Evolutionary conservation across 2,888 invertebrate genomes (phyloP), one percentile per base, ranked within the genome.

Genomic region (Quadroppia sp.): DNA sequence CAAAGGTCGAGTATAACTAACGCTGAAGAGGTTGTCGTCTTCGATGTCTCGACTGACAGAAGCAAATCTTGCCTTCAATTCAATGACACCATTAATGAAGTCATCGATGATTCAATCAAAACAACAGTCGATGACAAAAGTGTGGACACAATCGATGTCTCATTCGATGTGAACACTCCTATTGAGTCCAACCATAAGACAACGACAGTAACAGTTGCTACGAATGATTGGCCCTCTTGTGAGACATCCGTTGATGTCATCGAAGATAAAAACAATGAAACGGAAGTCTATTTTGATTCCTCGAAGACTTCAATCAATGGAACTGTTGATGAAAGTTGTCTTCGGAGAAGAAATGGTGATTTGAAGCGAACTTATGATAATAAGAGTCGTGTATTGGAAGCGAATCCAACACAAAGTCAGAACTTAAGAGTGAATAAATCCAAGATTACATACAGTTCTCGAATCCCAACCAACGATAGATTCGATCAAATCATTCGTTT

Each of bases 401-500:
- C 17, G 25, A 56, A 6, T 56, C 56, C 56, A 23, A 64, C 28
- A 30, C 64, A 64, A n/a, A 64, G 64, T 64, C 64, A 64, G 36
- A 64, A 64, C 20, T 30, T 64, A 36, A 36, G 9, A 20, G 32
- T 64, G 1, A 64, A 32, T 15, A 64, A 36, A 36, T 36, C 64
- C 11, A 32, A 30, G 36, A 64, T 64, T 36, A 64, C 64, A n/a
- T 64, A 64, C 64, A n/a, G 64, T n/a, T 20, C 36, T 36, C 64
- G 36, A 13, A 30, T 7, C 9, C 20, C 32, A 7, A 6, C n/a
- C 9, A 30, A 64, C n/a, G 64, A 64, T 30, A 15, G 6, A 9
- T 64, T 64, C n/a, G 64, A 64, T 11, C 36, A 30, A 64, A 64
- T 64, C n/a, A 64, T 64, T 1, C 13, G 56, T 56, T 56, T 56